Base-by-base conservation (phyloP, 1,140 invertebrate genomes). In the Nylanderia fulva region DNA sequence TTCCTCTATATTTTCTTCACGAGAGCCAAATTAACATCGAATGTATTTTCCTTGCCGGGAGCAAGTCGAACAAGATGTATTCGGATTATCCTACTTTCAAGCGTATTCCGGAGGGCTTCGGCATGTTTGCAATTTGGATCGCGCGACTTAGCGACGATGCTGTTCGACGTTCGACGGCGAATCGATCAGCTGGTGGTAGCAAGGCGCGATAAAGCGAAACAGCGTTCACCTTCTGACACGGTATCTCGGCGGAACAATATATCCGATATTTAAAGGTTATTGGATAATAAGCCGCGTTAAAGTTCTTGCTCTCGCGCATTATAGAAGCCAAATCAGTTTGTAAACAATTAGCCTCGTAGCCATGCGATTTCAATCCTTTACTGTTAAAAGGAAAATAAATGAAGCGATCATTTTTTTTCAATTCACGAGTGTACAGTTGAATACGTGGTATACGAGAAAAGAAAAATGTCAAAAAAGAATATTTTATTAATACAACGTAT, bases 261-360 rank as follows among this genome's bases (percentile, higher is more conserved):
- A n/a, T 7, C 33, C 48, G 1, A 63, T 76, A 71, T 54, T 71
- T 58, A 42, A 80, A 48, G 77, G 24, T 80, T 80, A 80, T 80
- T 66, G 64, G 64, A 54, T 80, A 71, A 29, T 48, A 80, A 80
- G 77, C 63, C 48, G 48, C 76, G 56, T 69, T 80, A 69, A 79
- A 54, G 76, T 80, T 69, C 48, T 39, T 56, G 33, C 63, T 66
- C 42, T 27, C 33, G 39, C 21, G 24, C 66, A 5, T n/a, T 48
- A 33, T 13, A 21, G 6, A 64, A 64, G 11, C 21, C 15, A 21
- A n/a, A 66, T n/a, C 5, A 54, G 29, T 27, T 80, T 42, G 24
- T 24, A 24, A 56, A 6, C 33, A 24, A 80, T 54, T 56, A 71
- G 27, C 24, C 18, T 80, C 56, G 48, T 36, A 4, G n/a, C 42